Conservation (phyloP, 2,888 invertebrate species). For the Sabatieria punctata region DNA sequence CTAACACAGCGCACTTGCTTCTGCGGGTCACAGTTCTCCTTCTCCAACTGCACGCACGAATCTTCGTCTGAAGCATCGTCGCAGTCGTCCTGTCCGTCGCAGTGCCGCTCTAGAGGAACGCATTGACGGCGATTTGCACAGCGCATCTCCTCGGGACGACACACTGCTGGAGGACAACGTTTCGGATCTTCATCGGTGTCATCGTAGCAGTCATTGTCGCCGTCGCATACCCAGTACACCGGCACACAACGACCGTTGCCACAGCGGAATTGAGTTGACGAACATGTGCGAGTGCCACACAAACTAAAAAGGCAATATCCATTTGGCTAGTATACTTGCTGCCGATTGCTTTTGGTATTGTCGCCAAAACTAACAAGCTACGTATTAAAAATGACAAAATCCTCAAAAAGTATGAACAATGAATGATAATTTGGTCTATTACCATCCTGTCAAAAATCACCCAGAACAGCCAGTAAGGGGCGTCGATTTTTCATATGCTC, state of each 20-base stretch:
- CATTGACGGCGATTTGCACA: slow-evolving; percentile 77
- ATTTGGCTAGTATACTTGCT: no score
- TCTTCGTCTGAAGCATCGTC: slow-evolving; percentile 48
- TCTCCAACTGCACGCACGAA: slow-evolving; percentile 28
- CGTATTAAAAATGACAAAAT: no score
- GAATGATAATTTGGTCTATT: no score
- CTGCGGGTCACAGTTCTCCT: slow-evolving; percentile 1
- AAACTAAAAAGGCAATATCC: slow-evolving; percentile 7
- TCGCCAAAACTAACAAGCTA: no score
- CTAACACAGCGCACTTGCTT: slow-evolving; percentile 22
- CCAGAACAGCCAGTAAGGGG: no score
- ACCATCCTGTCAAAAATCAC: no score
- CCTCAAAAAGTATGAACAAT: no score
- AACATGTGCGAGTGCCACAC: slow-evolving; percentile 53
- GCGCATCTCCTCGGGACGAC: slow-evolving; percentile 32
- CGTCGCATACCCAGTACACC: slow-evolving; percentile 70
- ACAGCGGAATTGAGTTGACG: slow-evolving; percentile 71
- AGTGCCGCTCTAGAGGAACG: slow-evolving; percentile 69
- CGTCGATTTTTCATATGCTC: no score
- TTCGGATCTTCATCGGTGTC: slow-evolving; percentile 67
- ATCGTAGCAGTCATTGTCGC: slow-evolving; percentile 70
- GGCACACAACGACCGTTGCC: slow-evolving; percentile 84
- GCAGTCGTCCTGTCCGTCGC: slow-evolving; percentile 92
- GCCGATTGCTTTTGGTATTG: no score
- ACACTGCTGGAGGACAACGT: slow-evolving; percentile 44